Conservation (phyloP, 2,113 vertebrate species). For the Gavialis gangeticus region DNA sequence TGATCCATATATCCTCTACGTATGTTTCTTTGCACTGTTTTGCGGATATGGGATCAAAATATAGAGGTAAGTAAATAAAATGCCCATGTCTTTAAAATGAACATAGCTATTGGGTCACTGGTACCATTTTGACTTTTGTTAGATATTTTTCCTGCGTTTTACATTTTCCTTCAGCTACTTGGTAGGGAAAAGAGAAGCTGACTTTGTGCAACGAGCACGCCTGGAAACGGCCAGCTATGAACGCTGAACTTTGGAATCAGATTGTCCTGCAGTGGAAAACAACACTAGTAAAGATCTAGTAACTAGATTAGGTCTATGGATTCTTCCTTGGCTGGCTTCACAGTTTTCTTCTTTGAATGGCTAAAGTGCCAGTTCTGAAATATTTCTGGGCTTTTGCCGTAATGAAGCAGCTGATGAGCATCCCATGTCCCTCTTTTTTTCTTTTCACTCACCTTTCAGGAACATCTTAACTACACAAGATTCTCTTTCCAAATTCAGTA, state of each 20-base stretch:
- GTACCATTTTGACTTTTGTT: not conserved
- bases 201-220: not conserved
- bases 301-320: not conserved
- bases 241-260: not conserved
- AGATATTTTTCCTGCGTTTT: not conserved
- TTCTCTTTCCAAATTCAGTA: not conserved
- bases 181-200: not conserved
- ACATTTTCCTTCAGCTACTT: constrained; percentile 19
- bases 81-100: not conserved
- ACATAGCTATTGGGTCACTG: not conserved
- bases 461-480: not conserved
- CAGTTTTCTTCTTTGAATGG: not conserved
- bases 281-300: not conserved
- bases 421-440: not conserved
- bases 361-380: not conserved
- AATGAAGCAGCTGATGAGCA: not conserved
- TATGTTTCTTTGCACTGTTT: not conserved
- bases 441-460: not conserved
- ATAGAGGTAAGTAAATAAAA: not conserved
- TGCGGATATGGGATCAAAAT: not conserved
- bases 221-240: not conserved
- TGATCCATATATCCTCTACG: not conserved
- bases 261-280: constrained; percentile 7
- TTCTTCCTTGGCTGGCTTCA: not conserved
- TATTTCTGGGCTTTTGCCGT: not conserved